Percentiles rank a stretch among this genome's conserved stretches.
Conservation (phyloP, 92 coral and sea anemone genomes). For the Palythoa caribaeorum region DNA sequence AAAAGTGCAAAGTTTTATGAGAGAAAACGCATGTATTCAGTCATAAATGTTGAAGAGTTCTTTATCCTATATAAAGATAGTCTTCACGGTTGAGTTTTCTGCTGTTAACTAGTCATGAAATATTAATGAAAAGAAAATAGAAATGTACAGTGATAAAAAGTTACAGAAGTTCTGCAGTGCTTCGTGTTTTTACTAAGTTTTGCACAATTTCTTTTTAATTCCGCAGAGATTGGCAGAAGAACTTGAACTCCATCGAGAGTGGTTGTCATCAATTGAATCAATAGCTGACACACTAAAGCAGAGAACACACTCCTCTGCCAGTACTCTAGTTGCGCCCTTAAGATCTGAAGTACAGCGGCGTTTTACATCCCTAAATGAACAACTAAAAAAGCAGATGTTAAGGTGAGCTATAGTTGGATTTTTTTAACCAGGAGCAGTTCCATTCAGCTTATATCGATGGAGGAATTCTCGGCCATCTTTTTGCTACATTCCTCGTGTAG, state of each 20-base stretch:
- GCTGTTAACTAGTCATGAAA: no score
- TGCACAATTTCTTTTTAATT: background rate
- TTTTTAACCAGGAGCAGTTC: no score
- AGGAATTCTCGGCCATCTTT: no score
- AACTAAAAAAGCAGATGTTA: constrained; percentile 62
- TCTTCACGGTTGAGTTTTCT: no score
- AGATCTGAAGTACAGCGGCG: constrained; percentile 73
- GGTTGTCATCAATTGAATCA: constrained; percentile 74
- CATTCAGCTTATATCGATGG: no score
- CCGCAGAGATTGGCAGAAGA: constrained; percentile 77
- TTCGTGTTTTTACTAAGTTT: background rate
- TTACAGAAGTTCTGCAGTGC: background rate
- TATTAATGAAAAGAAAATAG: no score
- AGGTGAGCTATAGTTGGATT: constrained; percentile 36
- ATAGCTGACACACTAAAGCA: constrained; percentile 68
- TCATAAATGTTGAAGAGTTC: no score
- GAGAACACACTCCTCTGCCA: constrained; percentile 66
- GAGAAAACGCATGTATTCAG: no score
- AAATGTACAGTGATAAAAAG: no score
- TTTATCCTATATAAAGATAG: no score
- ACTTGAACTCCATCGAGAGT: constrained; percentile 82
- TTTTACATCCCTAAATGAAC: constrained; percentile 68
- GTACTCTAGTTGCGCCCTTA: constrained; percentile 70
- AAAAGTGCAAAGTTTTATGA: no score
- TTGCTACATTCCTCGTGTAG: no score